phyloP scores from a whole-genome alignment of 2,797 vertebrate species.

The Esox masquinongy region DNA sequence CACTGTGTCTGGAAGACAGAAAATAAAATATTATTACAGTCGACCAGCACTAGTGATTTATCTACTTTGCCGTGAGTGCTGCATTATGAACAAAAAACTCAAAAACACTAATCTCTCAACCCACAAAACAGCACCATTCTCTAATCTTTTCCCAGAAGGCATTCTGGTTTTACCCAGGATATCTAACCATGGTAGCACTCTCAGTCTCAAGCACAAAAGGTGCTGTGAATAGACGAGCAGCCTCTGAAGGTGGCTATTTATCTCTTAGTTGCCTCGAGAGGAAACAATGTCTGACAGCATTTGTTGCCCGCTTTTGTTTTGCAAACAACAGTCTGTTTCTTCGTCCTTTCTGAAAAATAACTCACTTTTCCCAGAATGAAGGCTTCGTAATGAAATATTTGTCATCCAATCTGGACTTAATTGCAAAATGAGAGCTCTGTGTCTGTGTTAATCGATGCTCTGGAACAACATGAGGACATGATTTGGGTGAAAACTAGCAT shows the following conservation, averaged over 20 bases:
- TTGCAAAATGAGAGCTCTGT: not conserved
- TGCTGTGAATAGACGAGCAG: too few species aligned
- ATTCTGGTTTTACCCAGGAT: not conserved
- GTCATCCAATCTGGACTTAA: conserved; percentile 5
- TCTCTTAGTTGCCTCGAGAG: not conserved
- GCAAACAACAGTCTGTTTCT: conserved; percentile 1
- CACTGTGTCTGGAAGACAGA: too few species aligned
- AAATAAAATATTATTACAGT: too few species aligned
- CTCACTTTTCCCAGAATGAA: conserved; percentile 1
- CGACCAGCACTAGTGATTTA: too few species aligned
- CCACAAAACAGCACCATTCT: not conserved
- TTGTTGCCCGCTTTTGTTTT: not conserved
- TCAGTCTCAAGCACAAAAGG: not conserved
- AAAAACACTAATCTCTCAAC: too few species aligned
- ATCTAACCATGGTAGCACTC: not conserved
- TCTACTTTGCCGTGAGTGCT: too few species aligned
- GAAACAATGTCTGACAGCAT: not conserved
- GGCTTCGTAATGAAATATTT: not conserved
- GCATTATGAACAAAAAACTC: too few species aligned
- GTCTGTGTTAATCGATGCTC: not conserved
- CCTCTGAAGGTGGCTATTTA: too few species aligned
- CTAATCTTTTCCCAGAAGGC: not conserved
- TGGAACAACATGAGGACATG: not conserved
- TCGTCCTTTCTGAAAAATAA: conserved; percentile 8
- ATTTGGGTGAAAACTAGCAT: too few species aligned